Evolutionary conservation across 2,113 vertebrate genomes (phyloP).

Genomic region (Lamprologus speciosus): DNA sequence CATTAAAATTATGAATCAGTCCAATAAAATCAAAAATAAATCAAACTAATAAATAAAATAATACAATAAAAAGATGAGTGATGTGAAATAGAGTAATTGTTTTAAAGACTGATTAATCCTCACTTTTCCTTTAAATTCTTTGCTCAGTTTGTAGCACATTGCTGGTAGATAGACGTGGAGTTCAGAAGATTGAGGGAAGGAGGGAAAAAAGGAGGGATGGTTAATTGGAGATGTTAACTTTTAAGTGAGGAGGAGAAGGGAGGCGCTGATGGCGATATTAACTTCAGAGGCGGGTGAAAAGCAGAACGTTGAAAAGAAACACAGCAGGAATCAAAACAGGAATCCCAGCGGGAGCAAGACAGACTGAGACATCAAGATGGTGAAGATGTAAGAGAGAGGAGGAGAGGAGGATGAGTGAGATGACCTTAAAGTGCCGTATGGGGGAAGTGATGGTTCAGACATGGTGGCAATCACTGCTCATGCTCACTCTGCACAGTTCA

Average conservation of each 20-base stretch:
- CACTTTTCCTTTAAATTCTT: neutral
- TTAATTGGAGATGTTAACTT: neutral
- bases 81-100: rapidly evolving
- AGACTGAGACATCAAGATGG: neutral
- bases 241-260: neutral
- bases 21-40: neutral
- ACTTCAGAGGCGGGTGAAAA: neutral
- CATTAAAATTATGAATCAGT: neutral
- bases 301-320: neutral
- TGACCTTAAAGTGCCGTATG: neutral
- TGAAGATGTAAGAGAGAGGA: neutral
- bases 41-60: neutral
- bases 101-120: neutral
- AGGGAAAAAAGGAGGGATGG: neutral
- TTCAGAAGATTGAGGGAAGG: neutral
- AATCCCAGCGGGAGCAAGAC: neutral
- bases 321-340: neutral
- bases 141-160: neutral
- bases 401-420: neutral
- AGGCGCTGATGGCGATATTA: neutral
- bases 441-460: neutral
- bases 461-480: neutral
- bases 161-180: neutral
- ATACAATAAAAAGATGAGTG: neutral
- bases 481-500: neutral